phyloP scores from a whole-genome alignment of 2,797 vertebrate genomes.

The Kryptopterus vitreolus region DNA sequence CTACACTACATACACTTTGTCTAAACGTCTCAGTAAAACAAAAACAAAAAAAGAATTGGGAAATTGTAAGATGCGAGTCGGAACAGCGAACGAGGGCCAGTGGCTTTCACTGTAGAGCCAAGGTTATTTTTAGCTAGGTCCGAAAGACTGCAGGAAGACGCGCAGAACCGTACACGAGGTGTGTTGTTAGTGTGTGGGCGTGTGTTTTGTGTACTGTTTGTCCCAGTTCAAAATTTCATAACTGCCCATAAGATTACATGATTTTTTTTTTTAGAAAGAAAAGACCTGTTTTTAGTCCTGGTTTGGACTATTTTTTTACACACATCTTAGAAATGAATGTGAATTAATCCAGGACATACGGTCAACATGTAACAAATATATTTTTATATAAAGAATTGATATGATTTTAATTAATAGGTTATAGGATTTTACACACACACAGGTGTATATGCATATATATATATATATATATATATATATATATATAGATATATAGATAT shows the following conservation, averaged over 20 bases:
- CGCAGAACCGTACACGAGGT: neutral
- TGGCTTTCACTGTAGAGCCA: constrained; percentile 13
- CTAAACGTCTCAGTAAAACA: neutral
- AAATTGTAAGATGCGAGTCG: neutral
- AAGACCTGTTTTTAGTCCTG: too few relatives aligned
- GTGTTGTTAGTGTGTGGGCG: constrained; percentile 45
- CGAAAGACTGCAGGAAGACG: constrained; percentile 32
- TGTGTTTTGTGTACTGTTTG: constrained; percentile 68
- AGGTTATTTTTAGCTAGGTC: constrained; percentile 34
- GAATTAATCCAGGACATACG: too few relatives aligned
- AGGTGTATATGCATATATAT: too few relatives aligned
- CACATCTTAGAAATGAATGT: too few relatives aligned
- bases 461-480: too few relatives aligned
- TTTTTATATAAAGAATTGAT: too few relatives aligned
- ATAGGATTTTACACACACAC: too few relatives aligned
- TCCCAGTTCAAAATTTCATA: constrained; percentile 63
- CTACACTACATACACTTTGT: neutral
- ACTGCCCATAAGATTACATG: constrained; percentile 73
- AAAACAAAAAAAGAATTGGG: too few relatives aligned
- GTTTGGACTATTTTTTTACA: constrained; percentile 65
- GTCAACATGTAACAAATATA: too few relatives aligned
- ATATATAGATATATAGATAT: too few relatives aligned
- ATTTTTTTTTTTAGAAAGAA: too few relatives aligned
- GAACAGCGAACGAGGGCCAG: neutral
- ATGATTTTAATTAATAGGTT: too few relatives aligned